phyloP scores from a whole-genome alignment of 2,888 invertebrate genomes.

The Oxystoma pomonae region DNA sequence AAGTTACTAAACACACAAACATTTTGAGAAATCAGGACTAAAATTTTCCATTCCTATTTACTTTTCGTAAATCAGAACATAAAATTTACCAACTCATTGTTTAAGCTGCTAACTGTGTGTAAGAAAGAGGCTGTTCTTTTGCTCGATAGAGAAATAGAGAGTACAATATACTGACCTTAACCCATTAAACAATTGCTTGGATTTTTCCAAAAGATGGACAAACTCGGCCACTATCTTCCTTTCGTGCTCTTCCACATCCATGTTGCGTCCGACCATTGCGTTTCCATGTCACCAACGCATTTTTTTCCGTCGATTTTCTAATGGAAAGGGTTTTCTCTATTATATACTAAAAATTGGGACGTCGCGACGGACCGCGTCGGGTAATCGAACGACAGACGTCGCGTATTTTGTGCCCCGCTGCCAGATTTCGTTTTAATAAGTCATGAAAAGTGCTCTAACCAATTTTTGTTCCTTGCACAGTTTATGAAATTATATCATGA shows the following conservation, averaged over 20 bases:
- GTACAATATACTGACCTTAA: constrained; percentile 72
- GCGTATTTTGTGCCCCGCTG: constrained; percentile 3
- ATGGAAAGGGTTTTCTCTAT: background rate
- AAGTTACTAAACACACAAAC: no score
- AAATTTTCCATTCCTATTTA: no score
- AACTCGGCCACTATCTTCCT: constrained; percentile 93
- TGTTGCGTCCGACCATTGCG: constrained; percentile 72
- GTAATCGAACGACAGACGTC: constrained; percentile 47
- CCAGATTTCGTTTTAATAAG: no score
- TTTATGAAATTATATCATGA: no score
- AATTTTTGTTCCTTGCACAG: no score
- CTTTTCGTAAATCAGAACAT: no score
- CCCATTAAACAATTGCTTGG: constrained; percentile 95
- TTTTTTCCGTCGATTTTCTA: constrained; percentile 17
- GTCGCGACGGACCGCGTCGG: constrained; percentile 32
- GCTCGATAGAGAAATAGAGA: no score
- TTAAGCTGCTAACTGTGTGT: no score
- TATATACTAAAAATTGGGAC: constrained; percentile 14
- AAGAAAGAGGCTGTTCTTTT: no score
- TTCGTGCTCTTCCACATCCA: constrained; percentile 83
- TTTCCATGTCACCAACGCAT: constrained; percentile 23
- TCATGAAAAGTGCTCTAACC: no score
- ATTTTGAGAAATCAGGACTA: no score
- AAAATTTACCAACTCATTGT: no score
- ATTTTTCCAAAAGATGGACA: constrained; percentile 93